Evolutionary conservation across 2,888 invertebrate species (phyloP).

Genomic region (Notodonta ziczac): DNA sequence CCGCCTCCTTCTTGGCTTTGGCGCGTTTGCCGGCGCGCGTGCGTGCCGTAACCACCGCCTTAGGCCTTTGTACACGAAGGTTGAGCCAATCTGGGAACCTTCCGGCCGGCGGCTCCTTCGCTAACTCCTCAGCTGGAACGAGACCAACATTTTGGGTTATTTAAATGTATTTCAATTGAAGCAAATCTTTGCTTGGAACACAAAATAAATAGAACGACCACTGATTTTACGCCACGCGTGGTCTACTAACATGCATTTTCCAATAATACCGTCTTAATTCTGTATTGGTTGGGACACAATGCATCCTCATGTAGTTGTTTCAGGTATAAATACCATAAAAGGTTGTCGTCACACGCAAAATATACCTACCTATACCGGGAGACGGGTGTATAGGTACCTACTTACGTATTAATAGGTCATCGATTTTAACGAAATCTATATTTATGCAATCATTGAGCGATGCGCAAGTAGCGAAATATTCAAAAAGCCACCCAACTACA

Average conservation of each 20-base stretch:
- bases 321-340: neutral
- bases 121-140: conserved; percentile 75
- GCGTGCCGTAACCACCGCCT: conserved; percentile 57
- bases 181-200: too few species aligned
- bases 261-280: too few species aligned
- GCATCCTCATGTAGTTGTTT: too few species aligned
- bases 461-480: conserved; percentile 41
- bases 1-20: conserved; percentile 53
- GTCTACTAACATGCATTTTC: too few species aligned
- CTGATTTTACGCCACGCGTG: too few species aligned
- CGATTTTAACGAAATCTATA: conserved; percentile 47
- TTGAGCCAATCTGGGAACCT: conserved; percentile 78
- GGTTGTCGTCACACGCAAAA: neutral
- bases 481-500: conserved; percentile 53
- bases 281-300: too few species aligned
- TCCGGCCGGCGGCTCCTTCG: conserved; percentile 72
- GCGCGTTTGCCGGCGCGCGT: conserved; percentile 69
- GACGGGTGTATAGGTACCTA: conserved; percentile 47
- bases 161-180: too few species aligned
- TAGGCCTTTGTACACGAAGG: conserved; percentile 73
- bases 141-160: neutral
- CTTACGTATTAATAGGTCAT: conserved; percentile 46
- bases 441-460: conserved; percentile 35
- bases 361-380: conserved; percentile 17
- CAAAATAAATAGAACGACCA: too few species aligned